These are phyloP conservation scores for Schizaphis graminum DNA, from an alignment of 2,888 invertebrate genomes.

Conservation along the genomic window DNA sequence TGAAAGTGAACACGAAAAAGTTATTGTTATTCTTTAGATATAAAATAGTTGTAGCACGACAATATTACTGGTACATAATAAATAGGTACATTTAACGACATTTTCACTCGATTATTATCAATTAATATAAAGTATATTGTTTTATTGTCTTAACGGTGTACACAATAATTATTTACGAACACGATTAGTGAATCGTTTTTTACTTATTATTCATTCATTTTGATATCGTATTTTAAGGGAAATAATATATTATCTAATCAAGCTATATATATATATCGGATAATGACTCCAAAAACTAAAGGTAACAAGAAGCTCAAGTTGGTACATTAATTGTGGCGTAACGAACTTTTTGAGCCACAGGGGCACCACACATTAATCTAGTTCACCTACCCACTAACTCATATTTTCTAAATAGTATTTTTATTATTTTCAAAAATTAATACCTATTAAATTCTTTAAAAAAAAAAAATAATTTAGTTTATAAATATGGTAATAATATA, in stretches of 20 bases:
- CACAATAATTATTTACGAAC: not conserved
- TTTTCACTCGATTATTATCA: not conserved
- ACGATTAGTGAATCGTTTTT: not conserved
- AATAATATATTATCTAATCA: not conserved
- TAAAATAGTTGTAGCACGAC: not conserved
- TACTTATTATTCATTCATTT: not conserved
- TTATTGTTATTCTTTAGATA: not conserved
- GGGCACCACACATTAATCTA: too few relatives aligned
- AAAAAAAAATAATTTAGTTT: too few relatives aligned
- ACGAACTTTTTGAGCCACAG: too few relatives aligned
- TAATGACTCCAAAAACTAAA: not conserved
- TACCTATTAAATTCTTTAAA: too few relatives aligned
- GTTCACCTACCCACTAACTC: too few relatives aligned
- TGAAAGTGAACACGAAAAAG: constrained; percentile 9
- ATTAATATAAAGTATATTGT: not conserved
- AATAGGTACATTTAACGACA: not conserved
- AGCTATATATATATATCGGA: not conserved
- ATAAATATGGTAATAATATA: too few relatives aligned
- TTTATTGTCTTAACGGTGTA: not conserved
- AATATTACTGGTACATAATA: not conserved
- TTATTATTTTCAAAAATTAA: too few relatives aligned
- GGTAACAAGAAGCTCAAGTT: not conserved
- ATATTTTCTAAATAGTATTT: too few relatives aligned
- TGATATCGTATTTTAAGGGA: not conserved
- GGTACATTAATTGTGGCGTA: not conserved